Conservation (phyloP, 2,888 invertebrate species). For the Nemotelus nigrinus region DNA sequence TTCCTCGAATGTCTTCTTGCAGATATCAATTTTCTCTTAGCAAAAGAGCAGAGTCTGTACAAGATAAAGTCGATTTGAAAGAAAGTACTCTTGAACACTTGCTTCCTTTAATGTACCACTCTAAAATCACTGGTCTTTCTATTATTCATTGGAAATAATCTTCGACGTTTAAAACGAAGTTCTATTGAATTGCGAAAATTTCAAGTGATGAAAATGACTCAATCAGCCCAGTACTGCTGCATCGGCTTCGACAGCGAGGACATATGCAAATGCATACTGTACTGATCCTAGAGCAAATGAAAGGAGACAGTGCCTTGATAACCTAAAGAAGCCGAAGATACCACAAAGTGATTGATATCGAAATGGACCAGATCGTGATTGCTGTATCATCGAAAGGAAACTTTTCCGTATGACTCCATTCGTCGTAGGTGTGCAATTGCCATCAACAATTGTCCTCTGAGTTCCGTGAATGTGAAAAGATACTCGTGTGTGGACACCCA, state of each 20-base stretch:
- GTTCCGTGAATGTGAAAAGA: constrained; percentile 10
- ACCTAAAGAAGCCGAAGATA: not conserved
- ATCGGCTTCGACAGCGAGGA: not conserved
- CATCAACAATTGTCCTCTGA: not conserved
- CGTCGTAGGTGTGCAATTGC: constrained; percentile 17
- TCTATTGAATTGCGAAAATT: no score
- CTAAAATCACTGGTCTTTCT: no score
- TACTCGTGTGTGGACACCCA: not conserved
- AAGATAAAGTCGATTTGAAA: no score
- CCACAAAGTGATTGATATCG: constrained; percentile 13
- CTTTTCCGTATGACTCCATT: not conserved
- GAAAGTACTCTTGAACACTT: no score
- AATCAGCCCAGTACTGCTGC: not conserved
- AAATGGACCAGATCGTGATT: constrained; percentile 16
- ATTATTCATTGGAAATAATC: no score
- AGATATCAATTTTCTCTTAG: no score
- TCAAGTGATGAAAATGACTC: no score
- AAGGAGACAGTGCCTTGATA: not conserved
- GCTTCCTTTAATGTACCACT: no score
- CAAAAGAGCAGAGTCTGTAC: no score
- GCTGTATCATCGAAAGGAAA: constrained; percentile 15
- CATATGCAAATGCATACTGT: constrained; percentile 10
- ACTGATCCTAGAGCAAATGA: not conserved
- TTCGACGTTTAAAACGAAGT: no score
- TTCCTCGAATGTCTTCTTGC: no score